Conservation (phyloP, 1,140 invertebrate genomes). For the Lepidurus arcticus region DNA sequence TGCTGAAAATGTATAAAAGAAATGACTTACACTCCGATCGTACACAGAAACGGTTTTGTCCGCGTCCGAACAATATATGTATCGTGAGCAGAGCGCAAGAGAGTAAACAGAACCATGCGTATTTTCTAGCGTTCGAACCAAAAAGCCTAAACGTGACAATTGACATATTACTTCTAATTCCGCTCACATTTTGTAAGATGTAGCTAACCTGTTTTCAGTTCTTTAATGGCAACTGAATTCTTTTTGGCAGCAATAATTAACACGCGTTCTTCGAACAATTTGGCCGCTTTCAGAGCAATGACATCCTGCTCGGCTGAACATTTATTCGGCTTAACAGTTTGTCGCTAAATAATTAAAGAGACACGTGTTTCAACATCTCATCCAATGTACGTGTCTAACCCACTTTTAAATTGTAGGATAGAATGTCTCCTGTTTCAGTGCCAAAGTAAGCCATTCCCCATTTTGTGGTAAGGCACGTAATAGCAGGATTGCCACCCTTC, state of each 20-base stretch:
- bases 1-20: neutral
- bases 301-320: neutral
- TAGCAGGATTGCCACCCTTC: neutral
- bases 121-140: neutral
- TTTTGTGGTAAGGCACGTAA: neutral
- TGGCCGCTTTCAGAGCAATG: neutral
- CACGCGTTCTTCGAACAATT: conserved; percentile 11
- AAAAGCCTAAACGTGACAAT: neutral
- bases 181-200: neutral
- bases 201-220: neutral
- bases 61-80: neutral
- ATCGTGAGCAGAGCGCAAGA: conserved; percentile 8
- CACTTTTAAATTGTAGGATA: neutral
- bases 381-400: neutral
- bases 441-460: conserved; percentile 14
- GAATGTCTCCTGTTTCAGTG: neutral
- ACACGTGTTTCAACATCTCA: neutral
- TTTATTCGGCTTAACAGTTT: neutral
- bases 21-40: neutral
- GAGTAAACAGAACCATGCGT: neutral
- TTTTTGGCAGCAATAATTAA: neutral
- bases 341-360: neutral
- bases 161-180: neutral
- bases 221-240: neutral
- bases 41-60: neutral